phyloP scores from a whole-genome alignment of 2,888 invertebrate species.

The Polyommatus icarus region DNA sequence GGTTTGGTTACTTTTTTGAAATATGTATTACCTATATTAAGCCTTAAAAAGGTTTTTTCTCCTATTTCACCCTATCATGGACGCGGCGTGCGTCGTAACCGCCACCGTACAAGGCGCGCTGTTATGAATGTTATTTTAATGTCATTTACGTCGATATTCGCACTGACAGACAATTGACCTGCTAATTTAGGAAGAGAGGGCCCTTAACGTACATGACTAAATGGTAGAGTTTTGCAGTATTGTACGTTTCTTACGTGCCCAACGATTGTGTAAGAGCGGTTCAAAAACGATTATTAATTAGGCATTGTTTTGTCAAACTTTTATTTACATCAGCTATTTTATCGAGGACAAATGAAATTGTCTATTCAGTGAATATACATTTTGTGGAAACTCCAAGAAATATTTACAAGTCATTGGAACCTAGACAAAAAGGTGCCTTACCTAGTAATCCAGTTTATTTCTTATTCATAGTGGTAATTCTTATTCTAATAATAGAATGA shows the following conservation, averaged over 20 bases:
- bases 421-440: background rate
- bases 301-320: conserved; percentile 25
- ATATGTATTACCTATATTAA: no score
- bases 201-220: background rate
- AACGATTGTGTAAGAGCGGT: background rate
- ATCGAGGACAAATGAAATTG: conserved; percentile 18
- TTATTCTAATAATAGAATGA: background rate
- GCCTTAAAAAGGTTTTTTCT: no score
- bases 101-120: no score
- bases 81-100: no score
- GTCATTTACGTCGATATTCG: no score
- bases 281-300: background rate
- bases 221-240: background rate
- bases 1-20: no score
- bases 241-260: background rate
- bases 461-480: background rate
- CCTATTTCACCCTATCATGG: no score
- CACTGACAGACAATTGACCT: no score
- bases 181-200: no score
- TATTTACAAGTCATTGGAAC: background rate
- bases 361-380: background rate
- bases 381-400: background rate
- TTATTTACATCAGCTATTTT: conserved; percentile 14
- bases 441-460: background rate
- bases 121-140: no score